Conservation (phyloP, 2,113 vertebrate genomes). For the Colinus virginianus region DNA sequence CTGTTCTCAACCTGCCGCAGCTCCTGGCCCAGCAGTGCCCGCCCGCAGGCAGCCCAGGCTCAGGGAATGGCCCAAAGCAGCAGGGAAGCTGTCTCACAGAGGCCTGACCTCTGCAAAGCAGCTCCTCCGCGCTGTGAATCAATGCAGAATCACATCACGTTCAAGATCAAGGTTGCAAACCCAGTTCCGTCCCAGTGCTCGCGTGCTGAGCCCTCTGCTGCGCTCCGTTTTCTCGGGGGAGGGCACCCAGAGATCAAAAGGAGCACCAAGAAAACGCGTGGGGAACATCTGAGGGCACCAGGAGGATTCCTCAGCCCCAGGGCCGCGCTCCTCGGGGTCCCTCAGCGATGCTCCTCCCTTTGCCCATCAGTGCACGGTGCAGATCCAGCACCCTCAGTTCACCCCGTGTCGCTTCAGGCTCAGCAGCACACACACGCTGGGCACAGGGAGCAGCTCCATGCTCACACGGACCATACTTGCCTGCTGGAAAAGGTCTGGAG, state of each 20-base stretch:
- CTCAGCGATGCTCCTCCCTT: not conserved
- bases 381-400: not conserved
- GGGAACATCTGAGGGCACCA: not conserved
- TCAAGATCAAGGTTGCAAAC: not conserved
- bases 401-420: not conserved
- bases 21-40: not conserved
- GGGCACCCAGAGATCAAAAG: not conserved
- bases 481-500: constrained; percentile 1
- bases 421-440: not conserved
- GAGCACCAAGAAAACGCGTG: not conserved
- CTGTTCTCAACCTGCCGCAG: not conserved
- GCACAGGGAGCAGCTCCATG: not conserved
- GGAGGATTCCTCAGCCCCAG: not conserved
- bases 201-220: not conserved
- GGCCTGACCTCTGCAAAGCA: not conserved
- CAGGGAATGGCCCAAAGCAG: too few relatives aligned
- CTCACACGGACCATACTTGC: not conserved
- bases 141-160: not conserved
- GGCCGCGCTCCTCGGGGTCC: not conserved
- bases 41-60: not conserved
- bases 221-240: not conserved
- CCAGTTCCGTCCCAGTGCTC: not conserved
- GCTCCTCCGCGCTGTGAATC: not conserved
- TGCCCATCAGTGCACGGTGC: not conserved
- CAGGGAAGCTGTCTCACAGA: not conserved